Evolutionary conservation across 2,797 vertebrate species (phyloP), one percentile per base, ranked within the genome.

Genomic region (Micromesistius poutassou): DNA sequence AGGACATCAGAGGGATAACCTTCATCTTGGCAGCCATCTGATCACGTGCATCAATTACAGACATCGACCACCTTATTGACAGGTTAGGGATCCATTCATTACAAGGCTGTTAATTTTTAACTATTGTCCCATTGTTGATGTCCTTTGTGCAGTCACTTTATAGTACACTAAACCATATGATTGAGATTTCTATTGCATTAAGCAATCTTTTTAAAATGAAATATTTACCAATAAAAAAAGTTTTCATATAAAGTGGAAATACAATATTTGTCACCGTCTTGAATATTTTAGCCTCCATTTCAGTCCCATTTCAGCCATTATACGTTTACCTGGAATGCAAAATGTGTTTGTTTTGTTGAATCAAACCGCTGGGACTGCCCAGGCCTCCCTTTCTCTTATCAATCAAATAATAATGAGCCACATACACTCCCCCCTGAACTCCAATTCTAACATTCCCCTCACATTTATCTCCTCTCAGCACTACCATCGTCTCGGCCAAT

Each of bases 401-500:
- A 87, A 79, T 88, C 83, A 87, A 78, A 72, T 79, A 74, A 81
- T 87, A 93, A 90, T 80, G 77, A 86, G 78, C 68, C 5, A 4
- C 74, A 66, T 7, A 30, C 8, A 2, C 84, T 25, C 30, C 36
- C 19, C 66, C 72, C 74, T 74, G 75, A 74, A 77, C 70, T 84
- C 78, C 80, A 71, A 77, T 79, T 83, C 80, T 72, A 74, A 40
- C 50, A 8, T 72, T 78, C 68, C 76, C 31, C 72, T 76, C 80
- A 79, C 85, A 79, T 84, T 83, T 75, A 81, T 77, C 25, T 68
- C 66, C 74, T 80, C 81, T 82, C 84, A 66, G 75, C 78, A 75
- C 86, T 78, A 82, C 75, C 70, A 35, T 46, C 75, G 81, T 85
- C 80, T 76, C 14, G 30, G 88, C 84, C 90, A 92, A 92, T 93